Evolutionary conservation across 2,888 invertebrate genomes (phyloP), one percentile per base, ranked within the genome.

Genomic region (Sceliomorpha sp.): DNA sequence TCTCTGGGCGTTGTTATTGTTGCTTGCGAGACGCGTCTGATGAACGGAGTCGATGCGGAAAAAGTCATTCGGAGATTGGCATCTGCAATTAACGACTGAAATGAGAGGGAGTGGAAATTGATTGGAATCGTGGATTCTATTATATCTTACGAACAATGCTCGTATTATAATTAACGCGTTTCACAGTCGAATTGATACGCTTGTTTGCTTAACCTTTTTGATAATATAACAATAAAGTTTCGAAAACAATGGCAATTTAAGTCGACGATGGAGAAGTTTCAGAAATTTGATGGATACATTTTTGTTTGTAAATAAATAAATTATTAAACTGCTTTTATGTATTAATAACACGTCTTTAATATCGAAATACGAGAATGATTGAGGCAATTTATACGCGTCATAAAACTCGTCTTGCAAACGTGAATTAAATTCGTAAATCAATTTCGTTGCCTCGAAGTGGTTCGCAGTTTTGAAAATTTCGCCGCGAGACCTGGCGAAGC

Each of bases 1-100:
- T 36, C 31, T 29, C 9, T 32, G 37, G 37, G 48, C 55, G 47
- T 56, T 62, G 59, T 67, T 63, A 63, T 67, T 48, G 42, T 34
- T 40, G 34, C 34, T n/a, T 12, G 37, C 55, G 32, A 39, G 44
- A 17, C 34, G 39, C 39, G 29, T 20, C 10, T 64, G 58, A 58
- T 58, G 58, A 66, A 58, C 44, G 44, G 37, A 50, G 26, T 14
- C 39, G 44, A 42, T 24, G 36, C n/a, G 32, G 32, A 55, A 32
- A 55, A 34, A 40, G 27, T 24, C n/a, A n/a, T n/a, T 12, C 8
- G 10, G 36, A 50, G 48, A 64, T 44, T 63, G 63, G 42, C 63
- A 47, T 8, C 27, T 42, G 42, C 29, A 40, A 55, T 63, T 36
- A 55, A 27, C 42, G 2, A 34, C 39, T 32, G 32, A 39, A 37